phyloP scores from a whole-genome alignment of 2,113 vertebrate species.

The Cervus canadensis region DNA sequence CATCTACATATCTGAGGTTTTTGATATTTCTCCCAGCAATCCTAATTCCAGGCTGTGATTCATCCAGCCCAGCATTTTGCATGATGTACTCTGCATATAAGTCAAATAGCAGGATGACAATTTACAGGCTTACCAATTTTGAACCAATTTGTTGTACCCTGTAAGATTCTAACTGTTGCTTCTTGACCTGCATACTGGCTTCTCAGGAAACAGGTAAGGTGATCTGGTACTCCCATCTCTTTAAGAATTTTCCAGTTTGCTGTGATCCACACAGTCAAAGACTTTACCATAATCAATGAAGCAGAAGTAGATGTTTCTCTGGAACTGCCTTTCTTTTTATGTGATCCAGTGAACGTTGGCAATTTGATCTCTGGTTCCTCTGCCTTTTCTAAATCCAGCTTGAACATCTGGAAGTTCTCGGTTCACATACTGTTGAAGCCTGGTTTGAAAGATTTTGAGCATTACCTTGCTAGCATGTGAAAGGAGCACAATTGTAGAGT shows the following conservation, averaged over 20 bases:
- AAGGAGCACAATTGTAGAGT: neutral
- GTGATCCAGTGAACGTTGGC: neutral
- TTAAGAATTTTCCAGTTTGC: neutral
- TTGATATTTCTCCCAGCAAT: neutral
- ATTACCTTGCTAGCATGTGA: neutral
- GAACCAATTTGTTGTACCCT: neutral
- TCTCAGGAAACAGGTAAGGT: neutral
- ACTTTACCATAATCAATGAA: neutral
- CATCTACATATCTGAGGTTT: neutral
- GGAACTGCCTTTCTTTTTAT: neutral
- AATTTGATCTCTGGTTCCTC: neutral
- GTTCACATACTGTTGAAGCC: neutral
- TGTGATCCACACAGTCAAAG: neutral
- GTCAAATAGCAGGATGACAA: neutral
- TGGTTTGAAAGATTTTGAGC: neutral
- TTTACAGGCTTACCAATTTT: neutral
- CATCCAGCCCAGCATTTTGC: neutral
- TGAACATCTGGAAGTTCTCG: neutral
- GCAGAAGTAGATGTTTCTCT: neutral
- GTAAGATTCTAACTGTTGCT: neutral
- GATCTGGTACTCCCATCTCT: neutral
- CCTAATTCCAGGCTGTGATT: neutral
- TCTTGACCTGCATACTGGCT: neutral
- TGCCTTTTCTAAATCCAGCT: neutral
- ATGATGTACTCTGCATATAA: neutral